Evolutionary conservation across 2,797 vertebrate species (phyloP).

Genomic region (Eleutherodactylus coqui): DNA sequence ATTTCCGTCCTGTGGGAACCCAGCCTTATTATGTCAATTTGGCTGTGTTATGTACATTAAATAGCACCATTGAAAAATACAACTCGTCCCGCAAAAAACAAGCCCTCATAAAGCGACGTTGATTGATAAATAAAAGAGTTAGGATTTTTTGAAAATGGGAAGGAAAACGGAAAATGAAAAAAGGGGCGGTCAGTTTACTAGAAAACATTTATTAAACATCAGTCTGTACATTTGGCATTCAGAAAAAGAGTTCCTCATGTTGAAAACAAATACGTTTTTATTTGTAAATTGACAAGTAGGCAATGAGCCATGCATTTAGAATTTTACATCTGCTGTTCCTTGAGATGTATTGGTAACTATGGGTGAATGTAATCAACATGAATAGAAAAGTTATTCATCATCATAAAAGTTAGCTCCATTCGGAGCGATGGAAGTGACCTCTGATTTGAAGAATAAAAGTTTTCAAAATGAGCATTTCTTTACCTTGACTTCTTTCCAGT

Average conservation of each 20-base stretch:
- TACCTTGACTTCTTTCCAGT: slow-evolving; percentile 41
- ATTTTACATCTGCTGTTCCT: slow-evolving; percentile 37
- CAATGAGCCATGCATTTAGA: slow-evolving; percentile 50
- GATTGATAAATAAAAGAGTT: no score
- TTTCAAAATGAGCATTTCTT: slow-evolving; percentile 42
- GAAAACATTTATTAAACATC: neutral
- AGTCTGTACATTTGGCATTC: slow-evolving; percentile 26
- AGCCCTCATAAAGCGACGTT: no score
- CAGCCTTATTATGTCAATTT: no score
- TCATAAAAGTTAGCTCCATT: slow-evolving; percentile 41
- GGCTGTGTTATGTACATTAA: no score
- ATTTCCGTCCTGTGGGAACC: no score
- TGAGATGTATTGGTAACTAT: slow-evolving; percentile 47
- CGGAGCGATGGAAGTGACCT: slow-evolving; percentile 52
- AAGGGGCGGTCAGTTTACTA: no score
- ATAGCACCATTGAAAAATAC: no score
- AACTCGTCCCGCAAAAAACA: no score
- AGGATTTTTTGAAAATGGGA: no score
- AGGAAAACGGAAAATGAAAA: no score
- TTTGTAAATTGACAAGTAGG: slow-evolving; percentile 54
- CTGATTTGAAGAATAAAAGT: slow-evolving; percentile 53
- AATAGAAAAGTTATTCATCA: slow-evolving; percentile 60
- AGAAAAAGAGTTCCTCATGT: neutral
- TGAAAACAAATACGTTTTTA: slow-evolving; percentile 59
- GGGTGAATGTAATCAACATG: slow-evolving; percentile 44